Evolutionary conservation across 2,888 invertebrate genomes (phyloP), one percentile per base, ranked within the genome.

Genomic region (Pyralis farinalis): DNA sequence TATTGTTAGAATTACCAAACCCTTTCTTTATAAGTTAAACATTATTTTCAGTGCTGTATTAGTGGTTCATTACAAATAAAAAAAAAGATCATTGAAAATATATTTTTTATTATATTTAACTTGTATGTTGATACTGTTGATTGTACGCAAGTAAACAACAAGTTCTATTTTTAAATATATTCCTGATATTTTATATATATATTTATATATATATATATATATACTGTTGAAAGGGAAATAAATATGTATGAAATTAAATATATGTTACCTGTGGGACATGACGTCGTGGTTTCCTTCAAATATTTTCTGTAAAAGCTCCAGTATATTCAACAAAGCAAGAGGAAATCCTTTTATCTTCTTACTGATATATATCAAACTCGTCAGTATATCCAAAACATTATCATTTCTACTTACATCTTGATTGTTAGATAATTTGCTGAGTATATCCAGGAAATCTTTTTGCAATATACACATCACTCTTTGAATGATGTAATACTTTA

Each of bases 401-500:
- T 0, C 20, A 7, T 25, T 4, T 22, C n/a, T 7, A 1, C 16
- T 33, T 7, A 37, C 12, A 1, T 22, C 37, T 5, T 39, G 32
- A 25, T 33, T 33, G 9, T 0, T 10, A 7, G 27, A 33, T 33
- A 39, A 3, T 7, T 39, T 39, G 12, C 25, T 32, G 10, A 39
- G 12, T 33, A 33, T 8, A 10, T 12, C 51, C 6, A 64, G 44
- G 7, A 84, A 58, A 32, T 62, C 50, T 7, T 47, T 56, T 46
- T 76, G 69, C 20, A 84, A 37, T 12, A 81, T 44, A 40, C 56
- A 61, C 5, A 85, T 51, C 12, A 90, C 59, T 51, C 86, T 71
- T 43, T 84, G 71, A 30, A 91, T 67, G 5, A 91, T 62, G 43
- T 91, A 91, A 8, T 90, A 83, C 49, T 91, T 91, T 30, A 92